Percentiles rank a stretch among this genome's conserved stretches.
Evolutionary conservation across 1,140 invertebrate species (phyloP).

Genomic region (Papilio xuthus): DNA sequence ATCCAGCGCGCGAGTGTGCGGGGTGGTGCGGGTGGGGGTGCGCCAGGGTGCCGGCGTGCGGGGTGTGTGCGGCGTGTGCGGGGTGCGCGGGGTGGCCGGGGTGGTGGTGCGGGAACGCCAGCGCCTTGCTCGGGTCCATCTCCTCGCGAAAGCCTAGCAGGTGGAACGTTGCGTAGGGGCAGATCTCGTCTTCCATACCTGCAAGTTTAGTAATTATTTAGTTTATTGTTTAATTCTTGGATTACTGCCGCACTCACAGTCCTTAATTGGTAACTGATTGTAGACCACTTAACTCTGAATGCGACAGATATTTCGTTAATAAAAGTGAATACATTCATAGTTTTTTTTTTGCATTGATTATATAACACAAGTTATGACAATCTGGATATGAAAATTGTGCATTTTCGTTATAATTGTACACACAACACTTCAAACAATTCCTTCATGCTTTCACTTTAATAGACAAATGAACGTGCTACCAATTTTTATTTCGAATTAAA

Average conservation of each 20-base stretch:
- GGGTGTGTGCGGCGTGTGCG: constrained; percentile 80
- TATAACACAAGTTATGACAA: neutral
- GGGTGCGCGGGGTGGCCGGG: constrained; percentile 88
- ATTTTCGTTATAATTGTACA: neutral
- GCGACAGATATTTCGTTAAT: neutral
- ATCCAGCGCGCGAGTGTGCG: constrained; percentile 91
- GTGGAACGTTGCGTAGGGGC: constrained; percentile 97
- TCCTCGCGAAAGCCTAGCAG: constrained; percentile 96
- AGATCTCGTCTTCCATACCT: constrained; percentile 97
- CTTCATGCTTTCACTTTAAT: neutral
- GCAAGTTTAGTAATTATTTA: constrained; percentile 42
- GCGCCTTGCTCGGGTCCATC: constrained; percentile 95
- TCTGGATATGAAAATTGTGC: neutral
- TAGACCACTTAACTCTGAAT: neutral
- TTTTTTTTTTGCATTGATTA: neutral
- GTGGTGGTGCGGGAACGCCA: constrained; percentile 93
- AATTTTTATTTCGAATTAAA: neutral
- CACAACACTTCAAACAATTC: neutral
- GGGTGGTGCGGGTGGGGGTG: constrained; percentile 87
- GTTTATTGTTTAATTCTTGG: neutral
- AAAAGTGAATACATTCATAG: neutral
- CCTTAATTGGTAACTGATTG: neutral
- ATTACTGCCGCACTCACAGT: neutral
- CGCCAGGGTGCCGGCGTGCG: constrained; percentile 86
- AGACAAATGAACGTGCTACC: neutral